Evolutionary conservation across 2,797 vertebrate genomes (phyloP).

Genomic region (Neopelma chrysocephalum): DNA sequence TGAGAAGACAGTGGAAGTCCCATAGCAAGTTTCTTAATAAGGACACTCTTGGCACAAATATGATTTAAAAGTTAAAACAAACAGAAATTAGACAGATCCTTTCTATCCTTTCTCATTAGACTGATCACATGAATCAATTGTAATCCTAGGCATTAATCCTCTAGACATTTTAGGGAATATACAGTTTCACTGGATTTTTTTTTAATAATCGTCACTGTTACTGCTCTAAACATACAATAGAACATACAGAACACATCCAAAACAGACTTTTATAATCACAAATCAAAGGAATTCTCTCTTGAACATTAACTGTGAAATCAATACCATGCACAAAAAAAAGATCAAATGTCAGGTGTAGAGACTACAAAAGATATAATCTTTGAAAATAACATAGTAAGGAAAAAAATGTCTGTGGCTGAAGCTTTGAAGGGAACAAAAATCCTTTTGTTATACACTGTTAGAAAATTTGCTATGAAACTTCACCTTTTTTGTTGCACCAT

Average conservation of each 20-base stretch:
- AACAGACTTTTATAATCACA: neutral
- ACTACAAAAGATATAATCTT: neutral
- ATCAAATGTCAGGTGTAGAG: neutral
- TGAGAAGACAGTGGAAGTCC: neutral
- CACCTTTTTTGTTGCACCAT: neutral
- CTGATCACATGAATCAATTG: neutral
- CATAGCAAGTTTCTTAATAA: neutral
- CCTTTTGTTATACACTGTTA: neutral
- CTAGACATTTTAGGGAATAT: neutral
- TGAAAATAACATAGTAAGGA: neutral
- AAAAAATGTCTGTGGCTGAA: neutral
- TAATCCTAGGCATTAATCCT: rapidly evolving
- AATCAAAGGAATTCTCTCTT: neutral
- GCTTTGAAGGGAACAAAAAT: neutral
- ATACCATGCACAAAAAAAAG: neutral
- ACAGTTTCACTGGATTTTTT: neutral
- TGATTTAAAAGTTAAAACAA: neutral
- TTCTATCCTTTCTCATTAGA: neutral
- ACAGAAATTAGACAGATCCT: neutral
- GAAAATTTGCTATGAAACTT: conserved; percentile 50
- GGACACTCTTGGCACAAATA: neutral
- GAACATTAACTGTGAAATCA: neutral
- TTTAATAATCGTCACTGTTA: neutral
- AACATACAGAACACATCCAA: neutral
- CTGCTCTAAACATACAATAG: neutral